A percentile compares a stretch with the other conserved stretches of the same genome.
Evolutionary conservation across 2,113 vertebrate species (phyloP).

Genomic region (Crotalus horridus): DNA sequence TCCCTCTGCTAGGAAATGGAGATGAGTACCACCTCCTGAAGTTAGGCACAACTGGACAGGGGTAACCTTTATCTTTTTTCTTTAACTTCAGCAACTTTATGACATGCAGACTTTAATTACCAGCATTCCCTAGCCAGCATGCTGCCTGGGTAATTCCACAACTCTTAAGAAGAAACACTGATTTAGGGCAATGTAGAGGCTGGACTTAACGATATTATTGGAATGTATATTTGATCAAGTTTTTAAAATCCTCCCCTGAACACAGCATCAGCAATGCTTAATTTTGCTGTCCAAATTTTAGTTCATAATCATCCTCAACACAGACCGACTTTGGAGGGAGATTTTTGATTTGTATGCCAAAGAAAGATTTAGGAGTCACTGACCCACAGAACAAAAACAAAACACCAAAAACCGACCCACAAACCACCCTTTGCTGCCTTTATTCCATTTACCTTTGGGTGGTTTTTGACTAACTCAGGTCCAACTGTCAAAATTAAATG

Average conservation of each 20-base stretch:
- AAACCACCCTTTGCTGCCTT: background rate
- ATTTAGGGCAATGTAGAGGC: background rate
- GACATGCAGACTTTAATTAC: background rate
- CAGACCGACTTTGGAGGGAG: background rate
- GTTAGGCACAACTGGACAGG: background rate
- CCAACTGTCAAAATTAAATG: slow-evolving; percentile 3
- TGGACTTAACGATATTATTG: background rate
- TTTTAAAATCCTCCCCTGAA: background rate
- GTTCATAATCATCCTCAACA: background rate
- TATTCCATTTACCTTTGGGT: background rate
- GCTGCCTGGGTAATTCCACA: background rate
- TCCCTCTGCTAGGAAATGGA: background rate
- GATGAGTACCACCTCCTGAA: background rate
- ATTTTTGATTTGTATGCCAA: background rate
- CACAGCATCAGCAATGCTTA: background rate
- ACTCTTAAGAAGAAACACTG: background rate
- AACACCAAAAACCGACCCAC: background rate
- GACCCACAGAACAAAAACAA: background rate
- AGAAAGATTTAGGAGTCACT: slow-evolving; percentile 15
- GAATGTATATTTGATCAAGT: background rate
- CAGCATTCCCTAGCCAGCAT: background rate
- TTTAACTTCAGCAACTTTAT: background rate
- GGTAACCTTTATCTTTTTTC: background rate
- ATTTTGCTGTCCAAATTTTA: background rate
- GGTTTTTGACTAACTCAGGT: slow-evolving; percentile 22